Base-by-base conservation (phyloP, 2,888 invertebrate species). In the Andrena trimmerana region DNA sequence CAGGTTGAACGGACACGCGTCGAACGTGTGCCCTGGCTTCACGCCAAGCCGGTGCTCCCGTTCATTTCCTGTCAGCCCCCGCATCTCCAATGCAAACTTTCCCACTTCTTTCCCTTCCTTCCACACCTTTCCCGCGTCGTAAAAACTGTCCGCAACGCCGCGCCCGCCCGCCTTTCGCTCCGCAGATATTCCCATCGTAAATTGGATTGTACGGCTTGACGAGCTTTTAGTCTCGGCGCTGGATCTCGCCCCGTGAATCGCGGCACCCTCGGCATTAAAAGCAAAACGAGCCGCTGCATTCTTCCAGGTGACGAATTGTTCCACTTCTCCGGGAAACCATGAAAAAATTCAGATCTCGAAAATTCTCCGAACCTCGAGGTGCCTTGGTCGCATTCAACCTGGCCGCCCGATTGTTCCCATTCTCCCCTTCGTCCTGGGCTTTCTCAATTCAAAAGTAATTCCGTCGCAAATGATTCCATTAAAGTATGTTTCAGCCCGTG, bases 51-150 rank as follows among this genome's bases (percentile, higher is more conserved):
- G 68, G 31, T 65, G 50, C 62, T 48, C 63, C 33, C 66, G 52
- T 68, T 73, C 36, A 80, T 67, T 86, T 68, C 24, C 71, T 33
- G 66, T 74, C 72, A 67, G 10, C 69, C 66, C 57, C 67, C 63
- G 67, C 69, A 62, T 78, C 83, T 89, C 70, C 80, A 77, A 83
- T 81, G 68, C 83, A 83, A 88, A 81, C 81, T 82, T 70, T 48
- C 29, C 27, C 60, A 60, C 65, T 67, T n/a, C 24, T 42, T 70
- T 27, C 20, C 20, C 42, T 50, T 10, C 33, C 29, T n/a, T n/a
- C 33, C 16, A 13, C 71, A 31, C 54, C 36, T 20, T 36, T 1
- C 31, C 42, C 52, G 33, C 59, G 7, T 50, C 50, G 20, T 36
- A 5, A n/a, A 31, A 73, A 73, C 16, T 16, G 59, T 13, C 63